Conservation (phyloP, 2,797 vertebrate species). For the Helostoma temminkii region DNA sequence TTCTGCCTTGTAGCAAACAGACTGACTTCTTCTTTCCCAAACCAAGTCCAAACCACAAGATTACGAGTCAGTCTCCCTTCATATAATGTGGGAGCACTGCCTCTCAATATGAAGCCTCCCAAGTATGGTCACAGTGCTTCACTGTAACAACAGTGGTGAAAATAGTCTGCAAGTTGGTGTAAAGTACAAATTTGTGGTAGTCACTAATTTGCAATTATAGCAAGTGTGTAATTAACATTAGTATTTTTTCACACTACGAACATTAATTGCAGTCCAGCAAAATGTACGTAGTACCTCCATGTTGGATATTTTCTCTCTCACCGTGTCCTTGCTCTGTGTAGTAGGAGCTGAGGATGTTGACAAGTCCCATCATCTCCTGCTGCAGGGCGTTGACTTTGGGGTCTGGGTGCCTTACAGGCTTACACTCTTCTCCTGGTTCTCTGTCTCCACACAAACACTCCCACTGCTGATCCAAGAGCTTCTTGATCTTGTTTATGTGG, state of each 20-base stretch:
- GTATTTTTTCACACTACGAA: background rate
- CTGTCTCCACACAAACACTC: conserved; percentile 87
- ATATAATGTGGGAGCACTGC: background rate
- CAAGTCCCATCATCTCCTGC: conserved; percentile 89
- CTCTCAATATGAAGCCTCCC: background rate
- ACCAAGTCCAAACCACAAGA: background rate
- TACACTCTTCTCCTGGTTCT: conserved; percentile 79
- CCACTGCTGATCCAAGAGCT: conserved; percentile 94
- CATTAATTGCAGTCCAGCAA: background rate
- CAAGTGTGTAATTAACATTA: too few species aligned
- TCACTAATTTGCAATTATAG: background rate
- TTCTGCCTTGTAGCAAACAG: background rate
- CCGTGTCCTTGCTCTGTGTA: conserved; percentile 78
- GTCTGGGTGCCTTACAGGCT: conserved; percentile 84
- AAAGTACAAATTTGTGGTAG: background rate
- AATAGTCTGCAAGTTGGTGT: background rate
- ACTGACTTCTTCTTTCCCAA: conserved; percentile 1
- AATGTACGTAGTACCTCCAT: conserved; percentile 56
- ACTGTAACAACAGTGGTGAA: background rate
- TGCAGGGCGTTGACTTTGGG: conserved; percentile 92
- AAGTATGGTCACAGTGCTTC: background rate
- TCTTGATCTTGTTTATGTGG: conserved; percentile 91
- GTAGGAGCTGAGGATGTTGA: conserved; percentile 88
- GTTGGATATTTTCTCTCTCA: conserved; percentile 34
- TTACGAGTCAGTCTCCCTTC: background rate